Evolutionary conservation across 2,888 invertebrate genomes (phyloP), one percentile per base, ranked within the genome.

Genomic region (Bellardia bayeri): DNA sequence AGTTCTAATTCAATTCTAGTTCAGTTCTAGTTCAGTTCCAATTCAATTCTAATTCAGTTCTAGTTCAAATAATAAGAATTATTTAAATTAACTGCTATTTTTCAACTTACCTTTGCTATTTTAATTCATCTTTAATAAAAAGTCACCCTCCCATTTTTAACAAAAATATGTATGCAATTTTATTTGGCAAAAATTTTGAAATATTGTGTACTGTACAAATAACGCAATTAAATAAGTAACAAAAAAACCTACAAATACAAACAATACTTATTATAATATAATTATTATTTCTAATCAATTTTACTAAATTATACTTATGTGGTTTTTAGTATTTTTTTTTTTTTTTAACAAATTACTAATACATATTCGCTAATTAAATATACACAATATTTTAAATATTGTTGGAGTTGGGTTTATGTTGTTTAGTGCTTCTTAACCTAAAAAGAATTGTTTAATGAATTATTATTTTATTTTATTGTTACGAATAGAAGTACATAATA

Each of bases 91-190:
- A 42, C 4, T 9, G 42, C 42, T 42, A 6, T 23, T 23, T 23
- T 23, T 3, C 13, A 9, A 58, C 58, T 61, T 76, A 75, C 75
- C 40, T 63, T 37, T 45, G 54, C 8, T 30, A 37, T 16, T 58
- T 33, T 23, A n/a, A n/a, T n/a, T 45, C 9, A 33, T 16, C 49
- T 61, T 11, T 11, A 64, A 71, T 75, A 40, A 86, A 72, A 68
- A 30, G 23, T 2, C 23, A 2, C 14, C 14, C 33, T 23, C 14
- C 8, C 7, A 23, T 74, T 74, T 72, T 85, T 87, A 87, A 87
- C 76, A 87, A 87, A 82, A 87, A 87, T 87, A 87, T 86, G 42
- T 82, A 61, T 72, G 72, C 74, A 78, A 82, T 78, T 85, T 87
- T 87, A 90, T 86, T 87, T 89, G 87, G 58, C 81, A 78, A 82